Conservation (phyloP, 30 jellyfish, hydroid and myxozoan species). For the Turritopsis dohrnii region DNA sequence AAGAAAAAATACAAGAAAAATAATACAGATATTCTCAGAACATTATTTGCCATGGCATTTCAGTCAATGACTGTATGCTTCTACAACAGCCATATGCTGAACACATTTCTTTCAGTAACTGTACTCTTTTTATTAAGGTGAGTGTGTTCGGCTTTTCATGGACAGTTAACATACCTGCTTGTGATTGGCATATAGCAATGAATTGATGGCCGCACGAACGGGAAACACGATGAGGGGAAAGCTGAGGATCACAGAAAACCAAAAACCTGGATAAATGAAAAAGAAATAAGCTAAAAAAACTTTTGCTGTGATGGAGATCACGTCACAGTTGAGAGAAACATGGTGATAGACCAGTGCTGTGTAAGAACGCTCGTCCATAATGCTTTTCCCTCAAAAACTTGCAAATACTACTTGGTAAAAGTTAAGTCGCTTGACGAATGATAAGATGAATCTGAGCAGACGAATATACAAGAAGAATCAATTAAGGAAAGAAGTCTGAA, state of each 20-base stretch:
- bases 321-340: no score
- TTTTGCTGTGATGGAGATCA: no score
- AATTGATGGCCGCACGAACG: constrained; percentile 76
- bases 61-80: not conserved
- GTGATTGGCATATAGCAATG: constrained; percentile 52
- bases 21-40: not conserved
- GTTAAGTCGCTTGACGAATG: no score
- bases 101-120: not conserved
- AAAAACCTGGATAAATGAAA: constrained; percentile 80
- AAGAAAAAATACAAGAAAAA: not conserved
- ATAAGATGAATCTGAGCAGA: no score
- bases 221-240: constrained; percentile 89
- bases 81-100: not conserved
- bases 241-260: constrained; percentile 81
- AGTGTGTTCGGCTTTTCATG: no score
- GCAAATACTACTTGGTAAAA: no score
- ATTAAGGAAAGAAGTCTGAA: no score
- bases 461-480: no score
- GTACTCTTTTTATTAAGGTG: not conserved
- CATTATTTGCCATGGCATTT: not conserved
- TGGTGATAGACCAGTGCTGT: no score
- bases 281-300: not conserved
- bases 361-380: no score
- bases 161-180: constrained; percentile 31
- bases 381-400: no score